Base-by-base conservation (phyloP, 2,113 vertebrate species). In the Terrapene triunguis region DNA sequence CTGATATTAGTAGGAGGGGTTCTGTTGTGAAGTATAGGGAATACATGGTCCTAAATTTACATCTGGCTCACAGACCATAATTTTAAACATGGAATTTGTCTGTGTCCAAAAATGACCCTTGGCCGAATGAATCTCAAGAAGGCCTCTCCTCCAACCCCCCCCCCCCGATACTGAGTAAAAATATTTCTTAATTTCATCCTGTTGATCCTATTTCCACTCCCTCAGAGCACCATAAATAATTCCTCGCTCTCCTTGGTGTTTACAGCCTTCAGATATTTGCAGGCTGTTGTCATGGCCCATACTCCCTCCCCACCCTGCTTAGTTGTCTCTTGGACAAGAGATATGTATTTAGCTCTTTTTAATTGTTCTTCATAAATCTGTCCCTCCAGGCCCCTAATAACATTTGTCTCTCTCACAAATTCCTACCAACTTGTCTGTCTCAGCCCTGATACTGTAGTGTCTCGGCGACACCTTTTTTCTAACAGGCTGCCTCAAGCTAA, bases 301-400 rank as follows among this genome's bases (percentile, higher is more conserved):
- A 96, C 91, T 95, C 96, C 83, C 21, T 96, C 96, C 85, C 92
- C 94, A 94, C 95, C 90, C 93, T 96, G 92, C 85, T 96, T 95
- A 85, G 92, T 96, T 95, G 82, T 92, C 96, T 95, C 95, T 97
- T 94, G 93, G 92, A 93, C 92, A 94, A 96, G 6, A 82, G 89
- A 89, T 94, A 95, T 94, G 85, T 95, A 97, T 97, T 95, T 97
- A 97, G 96, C 85, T 97, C 93, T 97, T 97, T 72, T 96, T 96
- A 97, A 97, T 97, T 94, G 96, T 97, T 69, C 95, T 90, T 91
- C 82, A 92, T 97, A 97, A 96, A 97, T 97, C 95, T 94, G 85
- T 95, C 93, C 94, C 90, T 93, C 82, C 91, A 95, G 95, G 92
- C 21, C 92, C 89, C 25, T 0, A 1, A 92, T 94, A 0, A 0